A percentile compares a stretch with the other conserved stretches of the same genome.
phyloP scores from a whole-genome alignment of 2,797 vertebrate species.

The Acanthurus leucopareius region DNA sequence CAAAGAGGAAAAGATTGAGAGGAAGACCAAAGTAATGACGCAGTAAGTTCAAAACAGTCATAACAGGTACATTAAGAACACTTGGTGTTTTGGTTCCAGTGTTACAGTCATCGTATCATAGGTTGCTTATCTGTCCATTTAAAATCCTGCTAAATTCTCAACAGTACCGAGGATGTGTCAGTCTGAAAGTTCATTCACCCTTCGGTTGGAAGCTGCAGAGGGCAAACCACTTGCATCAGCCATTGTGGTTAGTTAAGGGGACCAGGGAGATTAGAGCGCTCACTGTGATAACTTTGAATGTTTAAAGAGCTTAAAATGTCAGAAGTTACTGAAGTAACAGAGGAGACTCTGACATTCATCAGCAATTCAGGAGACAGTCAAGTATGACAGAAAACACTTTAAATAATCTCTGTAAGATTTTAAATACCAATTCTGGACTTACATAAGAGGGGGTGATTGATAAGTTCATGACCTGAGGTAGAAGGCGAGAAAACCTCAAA shows the following conservation, averaged over 20 bases:
- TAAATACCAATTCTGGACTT: background rate
- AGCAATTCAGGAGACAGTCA: slow-evolving; percentile 7
- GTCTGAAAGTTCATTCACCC: background rate
- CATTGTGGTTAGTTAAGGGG: slow-evolving; percentile 8
- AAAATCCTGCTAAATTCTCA: background rate
- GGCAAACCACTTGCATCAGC: slow-evolving; percentile 1
- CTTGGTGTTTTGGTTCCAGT: too few species aligned
- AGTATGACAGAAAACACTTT: slow-evolving; percentile 11
- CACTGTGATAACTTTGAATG: background rate
- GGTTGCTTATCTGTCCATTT: background rate
- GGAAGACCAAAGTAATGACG: too few species aligned
- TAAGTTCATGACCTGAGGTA: too few species aligned
- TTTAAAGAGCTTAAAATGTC: background rate
- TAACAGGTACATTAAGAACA: too few species aligned
- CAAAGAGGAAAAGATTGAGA: too few species aligned
- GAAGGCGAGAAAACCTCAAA: too few species aligned
- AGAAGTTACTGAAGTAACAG: slow-evolving; percentile 1
- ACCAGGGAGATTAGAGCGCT: slow-evolving; percentile 18
- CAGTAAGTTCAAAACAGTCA: too few species aligned
- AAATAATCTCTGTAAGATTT: slow-evolving; percentile 1
- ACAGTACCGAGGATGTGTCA: background rate
- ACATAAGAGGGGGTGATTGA: too few species aligned
- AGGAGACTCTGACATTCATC: background rate
- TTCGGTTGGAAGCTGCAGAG: slow-evolving; percentile 7
- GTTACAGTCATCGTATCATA: background rate